These are phyloP conservation scores for Leucania comma DNA, from an alignment of 2,888 invertebrate species.

Conservation along the genomic window DNA sequence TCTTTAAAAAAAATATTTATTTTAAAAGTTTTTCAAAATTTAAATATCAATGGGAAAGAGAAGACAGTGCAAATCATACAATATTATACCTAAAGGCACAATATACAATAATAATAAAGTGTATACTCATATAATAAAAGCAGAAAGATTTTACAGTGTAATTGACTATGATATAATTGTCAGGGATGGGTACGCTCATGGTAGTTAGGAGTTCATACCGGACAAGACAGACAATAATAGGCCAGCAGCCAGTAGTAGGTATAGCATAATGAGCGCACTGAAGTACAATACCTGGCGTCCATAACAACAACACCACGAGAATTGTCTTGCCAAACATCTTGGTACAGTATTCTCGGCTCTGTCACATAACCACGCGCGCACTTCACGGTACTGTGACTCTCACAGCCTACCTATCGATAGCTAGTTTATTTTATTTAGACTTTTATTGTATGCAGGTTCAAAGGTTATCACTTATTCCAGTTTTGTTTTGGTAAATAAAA, in stretches of 20 bases:
- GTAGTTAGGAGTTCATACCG: constrained; percentile 21
- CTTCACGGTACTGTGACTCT: constrained; percentile 49
- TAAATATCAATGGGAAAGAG: too few species aligned
- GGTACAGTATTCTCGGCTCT: constrained; percentile 56
- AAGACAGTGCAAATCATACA: too few species aligned
- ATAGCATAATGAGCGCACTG: constrained; percentile 15
- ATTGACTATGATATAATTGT: too few species aligned
- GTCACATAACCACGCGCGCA: constrained; percentile 68
- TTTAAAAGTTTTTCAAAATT: too few species aligned
- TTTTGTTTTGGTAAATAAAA: background rate
- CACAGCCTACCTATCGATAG: too few species aligned
- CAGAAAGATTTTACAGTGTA: too few species aligned
- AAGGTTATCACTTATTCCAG: background rate
- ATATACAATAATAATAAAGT: too few species aligned
- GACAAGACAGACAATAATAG: background rate
- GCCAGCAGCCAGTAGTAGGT: background rate
- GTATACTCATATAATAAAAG: too few species aligned
- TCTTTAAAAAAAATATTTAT: too few species aligned
- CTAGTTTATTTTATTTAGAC: constrained; percentile 27
- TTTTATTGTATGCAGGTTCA: constrained; percentile 29
- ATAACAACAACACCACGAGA: constrained; percentile 71
- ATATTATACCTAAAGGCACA: too few species aligned
- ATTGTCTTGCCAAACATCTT: constrained; percentile 74
- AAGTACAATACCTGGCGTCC: constrained; percentile 76
- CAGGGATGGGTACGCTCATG: constrained; percentile 21